Conservation (phyloP, 2,797 vertebrate species). For the Alfaro cultratus region DNA sequence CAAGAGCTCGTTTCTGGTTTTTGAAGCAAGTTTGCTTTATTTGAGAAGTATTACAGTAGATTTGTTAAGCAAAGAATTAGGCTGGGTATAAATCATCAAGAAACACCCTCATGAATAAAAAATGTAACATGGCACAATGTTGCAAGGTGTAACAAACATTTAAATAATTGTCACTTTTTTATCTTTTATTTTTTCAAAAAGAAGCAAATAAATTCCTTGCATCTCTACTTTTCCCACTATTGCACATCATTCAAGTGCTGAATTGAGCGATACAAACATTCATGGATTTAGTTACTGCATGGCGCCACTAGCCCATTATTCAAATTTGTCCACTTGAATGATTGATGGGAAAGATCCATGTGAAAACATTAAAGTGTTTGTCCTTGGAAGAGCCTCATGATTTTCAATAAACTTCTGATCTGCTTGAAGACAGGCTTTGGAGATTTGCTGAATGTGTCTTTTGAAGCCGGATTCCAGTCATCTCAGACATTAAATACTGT, state of each 20-base stretch:
- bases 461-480: background rate
- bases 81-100: background rate
- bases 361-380: background rate
- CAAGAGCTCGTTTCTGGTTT: background rate
- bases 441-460: background rate
- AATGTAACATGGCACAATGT: background rate
- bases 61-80: background rate
- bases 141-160: background rate
- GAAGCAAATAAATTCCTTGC: background rate
- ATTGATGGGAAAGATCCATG: background rate
- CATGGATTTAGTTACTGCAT: background rate
- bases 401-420: background rate
- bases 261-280: background rate
- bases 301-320: background rate
- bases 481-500: background rate
- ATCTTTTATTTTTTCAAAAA: background rate
- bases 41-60: background rate
- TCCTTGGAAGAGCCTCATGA: background rate
- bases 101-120: background rate
- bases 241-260: too few relatives aligned
- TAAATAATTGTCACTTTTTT: background rate
- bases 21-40: background rate
- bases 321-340: background rate
- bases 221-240: too few relatives aligned
- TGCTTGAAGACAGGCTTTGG: background rate